Percentiles rank a stretch among this genome's conserved stretches.
phyloP scores from a whole-genome alignment of 2,797 vertebrate genomes.

The Oceanodroma leucorhoa region DNA sequence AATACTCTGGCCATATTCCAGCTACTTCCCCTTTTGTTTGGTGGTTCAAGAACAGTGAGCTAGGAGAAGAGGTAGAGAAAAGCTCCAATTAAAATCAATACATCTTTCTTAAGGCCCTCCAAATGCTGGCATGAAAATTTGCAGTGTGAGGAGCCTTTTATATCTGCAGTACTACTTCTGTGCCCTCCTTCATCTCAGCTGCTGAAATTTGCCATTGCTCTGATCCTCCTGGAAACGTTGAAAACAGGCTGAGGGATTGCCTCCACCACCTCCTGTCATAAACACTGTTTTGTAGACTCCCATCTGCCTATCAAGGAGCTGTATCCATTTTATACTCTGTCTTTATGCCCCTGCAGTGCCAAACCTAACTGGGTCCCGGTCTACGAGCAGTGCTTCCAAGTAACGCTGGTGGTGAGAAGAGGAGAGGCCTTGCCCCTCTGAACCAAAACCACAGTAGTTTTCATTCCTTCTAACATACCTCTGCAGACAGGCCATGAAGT shows the following conservation, averaged over 20 bases:
- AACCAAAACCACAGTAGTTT: background rate
- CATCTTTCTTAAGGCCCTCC: background rate
- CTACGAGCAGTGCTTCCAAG: background rate
- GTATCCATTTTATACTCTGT: background rate
- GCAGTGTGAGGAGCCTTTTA: background rate
- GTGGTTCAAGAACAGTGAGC: background rate
- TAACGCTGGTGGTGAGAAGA: background rate
- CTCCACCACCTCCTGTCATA: background rate
- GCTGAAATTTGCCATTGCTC: background rate
- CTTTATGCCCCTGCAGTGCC: background rate
- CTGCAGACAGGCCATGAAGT: background rate
- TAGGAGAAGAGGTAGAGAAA: background rate
- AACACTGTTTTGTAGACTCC: background rate
- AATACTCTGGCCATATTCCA: background rate
- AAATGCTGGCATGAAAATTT: background rate
- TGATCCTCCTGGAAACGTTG: background rate
- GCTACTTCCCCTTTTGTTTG: background rate
- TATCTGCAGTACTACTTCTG: background rate
- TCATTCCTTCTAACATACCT: background rate
- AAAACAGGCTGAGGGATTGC: background rate
- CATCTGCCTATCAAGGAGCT: background rate
- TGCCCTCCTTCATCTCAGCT: background rate
- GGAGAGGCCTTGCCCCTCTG: fast-evolving
- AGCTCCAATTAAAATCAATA: background rate
- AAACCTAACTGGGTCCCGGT: background rate